Conservation (phyloP, 2,113 vertebrate species). For the Benitochromis conjunctus region DNA sequence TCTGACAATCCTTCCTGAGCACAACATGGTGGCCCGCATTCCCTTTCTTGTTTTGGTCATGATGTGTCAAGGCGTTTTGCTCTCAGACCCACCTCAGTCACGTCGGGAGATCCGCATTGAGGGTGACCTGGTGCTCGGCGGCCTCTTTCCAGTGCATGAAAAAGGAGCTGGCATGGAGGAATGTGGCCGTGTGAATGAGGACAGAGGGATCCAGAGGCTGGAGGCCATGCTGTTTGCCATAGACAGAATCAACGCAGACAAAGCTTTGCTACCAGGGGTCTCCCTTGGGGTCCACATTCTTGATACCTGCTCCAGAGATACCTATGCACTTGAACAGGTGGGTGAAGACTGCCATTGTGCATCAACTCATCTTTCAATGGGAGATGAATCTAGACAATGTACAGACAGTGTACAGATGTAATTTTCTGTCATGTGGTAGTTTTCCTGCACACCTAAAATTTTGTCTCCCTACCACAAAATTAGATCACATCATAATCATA, state of each 20-base stretch:
- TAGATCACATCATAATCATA: not conserved
- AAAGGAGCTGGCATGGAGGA: conserved; percentile 92
- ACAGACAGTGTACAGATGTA: not conserved
- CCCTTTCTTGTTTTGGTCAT: conserved; percentile 81
- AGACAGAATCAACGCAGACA: conserved; percentile 91
- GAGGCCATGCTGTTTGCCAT: conserved; percentile 99
- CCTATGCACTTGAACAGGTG: conserved; percentile 93
- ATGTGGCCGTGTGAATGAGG: conserved; percentile 94
- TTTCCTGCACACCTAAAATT: not conserved
- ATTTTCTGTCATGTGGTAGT: not conserved
- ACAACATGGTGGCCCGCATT: conserved; percentile 81
- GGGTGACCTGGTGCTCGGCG: conserved; percentile 94
- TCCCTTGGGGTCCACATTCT: conserved; percentile 93
- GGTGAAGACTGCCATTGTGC: not conserved
- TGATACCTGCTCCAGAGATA: conserved; percentile 97
- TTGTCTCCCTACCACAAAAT: not conserved
- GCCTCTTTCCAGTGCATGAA: conserved; percentile 96
- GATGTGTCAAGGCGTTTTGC: conserved; percentile 84
- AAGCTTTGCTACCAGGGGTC: conserved; percentile 85
- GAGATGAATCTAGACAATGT: not conserved
- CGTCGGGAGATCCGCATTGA: conserved; percentile 96
- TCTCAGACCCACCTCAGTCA: conserved; percentile 84
- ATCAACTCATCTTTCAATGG: not conserved
- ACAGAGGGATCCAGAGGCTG: conserved; percentile 92
- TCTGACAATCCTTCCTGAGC: conserved; percentile 44